These are phyloP conservation scores for Athalia rosae DNA, from an alignment of 2,888 invertebrate genomes.

Conservation along the genomic window DNA sequence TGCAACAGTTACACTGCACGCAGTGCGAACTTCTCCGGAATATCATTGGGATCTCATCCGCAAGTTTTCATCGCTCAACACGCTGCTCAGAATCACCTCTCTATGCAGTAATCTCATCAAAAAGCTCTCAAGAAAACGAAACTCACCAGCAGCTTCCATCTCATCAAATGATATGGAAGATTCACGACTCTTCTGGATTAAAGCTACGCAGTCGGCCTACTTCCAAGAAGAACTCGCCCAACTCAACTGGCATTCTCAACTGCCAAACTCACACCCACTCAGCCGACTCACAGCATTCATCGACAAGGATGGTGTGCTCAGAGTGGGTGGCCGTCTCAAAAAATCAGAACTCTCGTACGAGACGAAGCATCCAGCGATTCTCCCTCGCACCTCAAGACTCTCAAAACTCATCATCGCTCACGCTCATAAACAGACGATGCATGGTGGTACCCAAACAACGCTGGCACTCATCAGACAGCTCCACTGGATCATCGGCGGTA, in stretches of 20 bases:
- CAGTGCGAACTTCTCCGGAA: slow-evolving; percentile 16
- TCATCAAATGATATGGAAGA: slow-evolving; percentile 44
- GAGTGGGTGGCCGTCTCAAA: slow-evolving; percentile 50
- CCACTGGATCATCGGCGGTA: slow-evolving; percentile 52
- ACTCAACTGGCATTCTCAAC: neutral
- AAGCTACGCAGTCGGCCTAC: slow-evolving; percentile 1
- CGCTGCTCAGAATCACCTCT: slow-evolving; percentile 41
- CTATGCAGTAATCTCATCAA: slow-evolving; percentile 8
- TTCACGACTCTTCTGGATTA: slow-evolving; percentile 40
- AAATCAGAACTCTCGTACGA: slow-evolving; percentile 32
- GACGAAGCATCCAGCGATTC: slow-evolving; percentile 47
- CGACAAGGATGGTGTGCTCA: slow-evolving; percentile 48
- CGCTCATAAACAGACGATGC: slow-evolving; percentile 48
- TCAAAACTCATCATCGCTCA: slow-evolving; percentile 47
- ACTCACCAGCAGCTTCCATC: neutral
- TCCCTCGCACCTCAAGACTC: slow-evolving; percentile 44
- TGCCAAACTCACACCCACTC: slow-evolving; percentile 42
- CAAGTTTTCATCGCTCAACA: slow-evolving; percentile 24
- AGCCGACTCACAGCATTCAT: slow-evolving; percentile 49
- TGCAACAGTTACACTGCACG: neutral
- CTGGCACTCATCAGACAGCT: slow-evolving; percentile 34
- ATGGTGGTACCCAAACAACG: slow-evolving; percentile 52
- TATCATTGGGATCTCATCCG: slow-evolving; percentile 46
- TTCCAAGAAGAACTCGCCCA: neutral
- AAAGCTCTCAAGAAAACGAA: neutral